Base-by-base conservation (phyloP, 2,113 vertebrate species). In the Elachura formosa region DNA sequence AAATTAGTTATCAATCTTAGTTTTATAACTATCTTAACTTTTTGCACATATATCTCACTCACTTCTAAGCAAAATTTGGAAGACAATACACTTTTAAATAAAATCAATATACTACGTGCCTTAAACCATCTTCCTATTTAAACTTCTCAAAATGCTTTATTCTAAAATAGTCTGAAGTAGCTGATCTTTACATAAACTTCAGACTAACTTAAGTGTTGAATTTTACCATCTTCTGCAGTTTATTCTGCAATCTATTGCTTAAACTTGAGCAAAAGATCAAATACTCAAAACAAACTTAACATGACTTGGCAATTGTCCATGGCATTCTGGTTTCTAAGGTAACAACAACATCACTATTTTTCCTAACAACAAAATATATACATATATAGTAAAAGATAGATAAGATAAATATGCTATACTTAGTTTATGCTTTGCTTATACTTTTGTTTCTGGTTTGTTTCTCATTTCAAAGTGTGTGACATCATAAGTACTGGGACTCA, bases 231-330 rank as follows among this genome's bases (percentile, higher is more conserved):
- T 97, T 92, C 77, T 89, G 92, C 78, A 93, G 86, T 73, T 96
- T 95, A 95, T 82, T 96, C 77, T 94, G 91, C 84, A 93, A 96
- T 93, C 91, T 96, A 97, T 80, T 91, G 88, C 93, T 96, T 95
- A 93, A 98, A 97, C 96, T 94, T 91, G 72, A 97, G 82, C 93
- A 97, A 96, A 96, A 97, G 94, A 87, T 93, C 71, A 96, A 96
- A 93, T 96, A 97, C 94, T 95, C 74, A 95, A 97, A 96, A 97
- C 94, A 98, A 96, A 96, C 87, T 93, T 96, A 96, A 95, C 96
- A 98, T 38, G 80, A 96, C 96, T 96, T 94, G 89, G 77, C 64
- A 96, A 97, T 97, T 98, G 98, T 97, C 98, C 97, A 98, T 98
- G 98, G 98, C 98, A 98, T 98, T 98, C 81, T 91, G 69, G 56